Evolutionary conservation across 2,113 vertebrate genomes (phyloP).

Genomic region (Hippocampus abdominalis): DNA sequence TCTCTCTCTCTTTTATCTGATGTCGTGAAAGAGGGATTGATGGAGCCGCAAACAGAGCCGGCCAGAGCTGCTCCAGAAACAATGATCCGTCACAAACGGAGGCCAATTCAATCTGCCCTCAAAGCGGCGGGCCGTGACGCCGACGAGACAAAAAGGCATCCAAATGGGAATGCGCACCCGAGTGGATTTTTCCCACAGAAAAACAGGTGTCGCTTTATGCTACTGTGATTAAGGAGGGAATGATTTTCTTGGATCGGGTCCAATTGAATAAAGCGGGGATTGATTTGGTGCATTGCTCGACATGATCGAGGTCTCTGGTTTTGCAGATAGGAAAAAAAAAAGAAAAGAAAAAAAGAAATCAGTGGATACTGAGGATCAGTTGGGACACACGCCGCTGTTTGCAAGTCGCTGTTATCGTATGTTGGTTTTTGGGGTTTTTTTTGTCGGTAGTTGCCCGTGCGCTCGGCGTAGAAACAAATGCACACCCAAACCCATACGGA

Average conservation of each 20-base stretch:
- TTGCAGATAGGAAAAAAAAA: background rate
- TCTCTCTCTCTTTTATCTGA: background rate
- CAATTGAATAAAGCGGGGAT: conserved; percentile 6
- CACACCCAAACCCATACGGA: no score
- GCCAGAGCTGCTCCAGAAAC: conserved; percentile 37
- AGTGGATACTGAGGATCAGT: background rate
- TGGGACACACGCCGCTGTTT: background rate
- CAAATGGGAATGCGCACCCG: background rate
- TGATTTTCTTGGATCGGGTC: background rate
- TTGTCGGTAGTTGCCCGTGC: no score
- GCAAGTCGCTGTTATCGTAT: background rate
- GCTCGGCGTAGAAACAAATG: no score
- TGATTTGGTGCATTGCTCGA: conserved; percentile 26
- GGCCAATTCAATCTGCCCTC: conserved; percentile 44
- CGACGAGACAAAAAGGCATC: conserved; percentile 12
- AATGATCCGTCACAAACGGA: conserved; percentile 50
- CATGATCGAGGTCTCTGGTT: conserved; percentile 3
- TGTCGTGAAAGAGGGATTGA: conserved; percentile 40
- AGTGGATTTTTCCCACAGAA: background rate
- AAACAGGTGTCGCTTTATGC: conserved; percentile 13
- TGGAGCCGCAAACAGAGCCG: conserved; percentile 45
- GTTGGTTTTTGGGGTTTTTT: background rate
- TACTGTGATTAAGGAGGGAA: background rate
- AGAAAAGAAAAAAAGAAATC: background rate
- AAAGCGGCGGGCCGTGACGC: conserved; percentile 11